Evolutionary conservation across 1,140 invertebrate species (phyloP), one percentile per base, ranked within the genome.

Genomic region (Cepaea nemoralis): DNA sequence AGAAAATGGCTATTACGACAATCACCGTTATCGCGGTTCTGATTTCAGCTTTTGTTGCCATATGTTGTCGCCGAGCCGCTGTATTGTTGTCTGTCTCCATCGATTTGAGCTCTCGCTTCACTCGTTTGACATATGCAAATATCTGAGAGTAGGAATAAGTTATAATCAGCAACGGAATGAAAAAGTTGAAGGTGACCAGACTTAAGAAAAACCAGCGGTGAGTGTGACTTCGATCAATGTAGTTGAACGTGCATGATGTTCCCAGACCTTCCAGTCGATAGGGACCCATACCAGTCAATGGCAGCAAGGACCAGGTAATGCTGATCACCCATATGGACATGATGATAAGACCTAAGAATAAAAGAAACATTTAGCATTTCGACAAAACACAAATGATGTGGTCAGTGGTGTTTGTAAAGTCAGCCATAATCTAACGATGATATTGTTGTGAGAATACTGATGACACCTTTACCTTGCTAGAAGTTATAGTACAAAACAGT

Each of bases 171-270:
- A 86, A 74, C 1, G 85, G 85, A 3, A 81, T 16, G 33, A 82
- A 75, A 50, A 86, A 86, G 50, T 84, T 84, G 70, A 45, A 78
- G 6, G 75, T 35, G 22, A 82, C 77, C 31, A 85, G 59, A 19
- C 48, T 48, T 22, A 86, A n/a, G 35, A 87, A 77, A 74, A 75
- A 85, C 45, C 55, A 75, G 0, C 55, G 73, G 40, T 86, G 84
- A 16, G 24, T 42, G 16, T n/a, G 35, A 27, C 48, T 67, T 27
- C 80, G 70, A 40, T 79, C 71, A n/a, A 86, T 37, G 73, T 83
- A 87, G 82, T 87, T 83, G 75, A 87, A 87, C 16, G 85, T 85
- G 80, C 86, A 87, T n/a, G 84, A 77, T 12, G 86, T 85, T 75
- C 84, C 83, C 59, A 82, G 42, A 39, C 86, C 83, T 69, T 87